Base-by-base conservation (phyloP, 2,113 vertebrate genomes). In the Clupea harengus region DNA sequence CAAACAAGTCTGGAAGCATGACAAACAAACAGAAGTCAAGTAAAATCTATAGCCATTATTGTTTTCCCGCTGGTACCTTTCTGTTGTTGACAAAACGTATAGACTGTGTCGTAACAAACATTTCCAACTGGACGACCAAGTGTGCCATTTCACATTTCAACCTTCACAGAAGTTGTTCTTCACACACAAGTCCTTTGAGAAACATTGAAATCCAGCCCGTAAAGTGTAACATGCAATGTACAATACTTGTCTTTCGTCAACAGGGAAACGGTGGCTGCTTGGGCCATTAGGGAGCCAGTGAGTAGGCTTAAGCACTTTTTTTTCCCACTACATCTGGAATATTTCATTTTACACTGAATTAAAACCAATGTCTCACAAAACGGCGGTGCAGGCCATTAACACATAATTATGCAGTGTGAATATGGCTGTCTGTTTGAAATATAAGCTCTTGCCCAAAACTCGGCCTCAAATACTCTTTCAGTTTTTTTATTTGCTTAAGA, bases 341-440 rank as follows among this genome's bases (percentile, higher is more conserved):
- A 90, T 91, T 94, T 92, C 85, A 89, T 84, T 86, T 89, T 86
- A 85, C 89, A 88, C 89, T 91, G 75, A 94, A 92, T 91, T 91
- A 89, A 82, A 90, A 90, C 90, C 88, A 89, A 92, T 87, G 87
- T 89, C 92, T 89, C 85, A 85, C 89, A 92, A 91, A 92, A 91
- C 89, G 89, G 87, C 75, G 49, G 88, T 83, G 60, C 81, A 87
- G 88, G 86, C 86, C 88, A 91, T 93, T 92, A 92, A 93, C 92
- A 93, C 91, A 90, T 93, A 91, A 92, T 94, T 91, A 92, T 72
- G 67, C 89, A 87, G 90, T 91, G 92, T 89, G 89, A 91, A 92
- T 92, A 92, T 89, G 72, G 83, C 85, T 45, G 83, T 86, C 85
- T 88, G 87, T 84, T 86, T 92, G 86, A 92, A 92, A 91, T 87